Base-by-base conservation (phyloP, 2,113 vertebrate genomes). In the Oophaga pumilio region DNA sequence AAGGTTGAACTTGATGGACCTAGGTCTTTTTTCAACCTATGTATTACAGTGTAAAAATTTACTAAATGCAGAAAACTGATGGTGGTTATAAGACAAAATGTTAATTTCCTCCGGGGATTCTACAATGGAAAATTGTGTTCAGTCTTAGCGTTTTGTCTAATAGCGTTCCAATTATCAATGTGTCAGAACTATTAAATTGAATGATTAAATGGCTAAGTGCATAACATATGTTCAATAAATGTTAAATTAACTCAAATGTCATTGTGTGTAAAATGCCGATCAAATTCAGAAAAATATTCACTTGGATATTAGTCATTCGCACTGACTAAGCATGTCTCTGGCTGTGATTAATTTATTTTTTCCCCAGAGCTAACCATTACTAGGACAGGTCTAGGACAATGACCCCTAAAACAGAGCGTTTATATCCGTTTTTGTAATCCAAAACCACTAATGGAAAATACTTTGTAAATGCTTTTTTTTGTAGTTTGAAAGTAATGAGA, bases 151-250 rank as follows among this genome's bases (percentile, higher is more conserved):
- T 84, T 57, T 17, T 10, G 2, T 84, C 50, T 84, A 84, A 73
- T 84, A 73, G 53, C 66, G 12, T 59, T 84, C 82, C 28, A 84
- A 84, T 84, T 74, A 84, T 73, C 73, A 83, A 83, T 83, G 68
- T 84, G 82, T 84, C 82, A 84, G 82, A 84, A 59, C 66, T 57
- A 84, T 84, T 73, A 84, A 52, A 66, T 74, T 22, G 68, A 84
- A 84, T 74, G 68, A 84, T 74, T 84, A 73, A 84, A 84, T 84
- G 68, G 68, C 82, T 73, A 56, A 74, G 82, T 84, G 68, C 66
- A 84, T 33, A 59, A 68, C 82, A 84, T 84, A 84, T 74, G 52
- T 84, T 84, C 82, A 84, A 84, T 84, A 84, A 84, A 84, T 84
- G 82, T 74, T 73, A 84, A 84, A 84, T 84, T 56, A 73, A 84